Conservation (phyloP, 2,888 invertebrate genomes). For the Sesia apiformis region DNA sequence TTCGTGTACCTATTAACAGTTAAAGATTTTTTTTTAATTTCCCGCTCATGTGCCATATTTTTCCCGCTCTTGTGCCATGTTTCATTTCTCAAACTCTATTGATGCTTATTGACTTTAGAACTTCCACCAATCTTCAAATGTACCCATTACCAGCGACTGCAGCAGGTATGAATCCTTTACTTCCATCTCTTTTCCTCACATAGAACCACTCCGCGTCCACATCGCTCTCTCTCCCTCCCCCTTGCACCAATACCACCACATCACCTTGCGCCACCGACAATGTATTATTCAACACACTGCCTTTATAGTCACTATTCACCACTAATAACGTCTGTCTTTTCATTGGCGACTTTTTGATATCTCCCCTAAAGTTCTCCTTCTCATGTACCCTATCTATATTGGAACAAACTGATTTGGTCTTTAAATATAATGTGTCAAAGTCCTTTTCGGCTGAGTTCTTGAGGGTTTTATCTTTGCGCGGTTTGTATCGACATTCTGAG, state of each 20-base stretch:
- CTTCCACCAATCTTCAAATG: slow-evolving; percentile 46
- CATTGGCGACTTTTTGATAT: slow-evolving; percentile 22
- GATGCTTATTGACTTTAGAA: no score
- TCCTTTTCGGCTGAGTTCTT: slow-evolving; percentile 77
- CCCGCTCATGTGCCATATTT: no score
- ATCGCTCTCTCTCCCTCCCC: slow-evolving; percentile 49
- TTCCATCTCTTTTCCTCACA: slow-evolving; percentile 80
- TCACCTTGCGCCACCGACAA: slow-evolving; percentile 82
- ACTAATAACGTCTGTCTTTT: slow-evolving; percentile 81
- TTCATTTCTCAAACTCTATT: no score
- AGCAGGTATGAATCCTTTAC: slow-evolving; percentile 85
- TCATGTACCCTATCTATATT: slow-evolving; percentile 38
- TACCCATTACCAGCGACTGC: slow-evolving; percentile 86
- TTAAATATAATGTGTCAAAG: slow-evolving; percentile 81
- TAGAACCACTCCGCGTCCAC: slow-evolving; percentile 84
- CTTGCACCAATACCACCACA: slow-evolving; percentile 80
- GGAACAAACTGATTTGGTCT: slow-evolving; percentile 57
- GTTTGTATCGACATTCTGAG: slow-evolving; percentile 79
- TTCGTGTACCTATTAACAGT: no score
- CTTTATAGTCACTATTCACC: slow-evolving; percentile 78
- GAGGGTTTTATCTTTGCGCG: slow-evolving; percentile 25
- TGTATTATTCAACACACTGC: slow-evolving; percentile 72
- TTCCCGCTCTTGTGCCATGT: no score
- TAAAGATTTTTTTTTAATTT: no score
- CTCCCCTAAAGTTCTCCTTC: slow-evolving; percentile 23